Evolutionary conservation across 1,140 invertebrate genomes (phyloP).

Genomic region (Nymphalis io): DNA sequence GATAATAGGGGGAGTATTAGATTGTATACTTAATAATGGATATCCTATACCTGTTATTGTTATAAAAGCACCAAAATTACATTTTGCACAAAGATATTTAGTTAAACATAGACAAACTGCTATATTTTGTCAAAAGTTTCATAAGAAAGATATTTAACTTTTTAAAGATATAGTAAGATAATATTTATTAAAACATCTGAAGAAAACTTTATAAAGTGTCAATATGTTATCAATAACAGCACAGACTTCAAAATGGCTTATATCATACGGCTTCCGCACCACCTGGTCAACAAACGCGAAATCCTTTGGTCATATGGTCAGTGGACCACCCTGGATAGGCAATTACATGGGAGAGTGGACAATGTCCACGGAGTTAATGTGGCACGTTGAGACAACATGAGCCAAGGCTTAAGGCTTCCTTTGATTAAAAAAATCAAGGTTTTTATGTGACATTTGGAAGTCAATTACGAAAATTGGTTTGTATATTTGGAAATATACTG

Average conservation of each 20-base stretch:
- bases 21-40: neutral
- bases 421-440: neutral
- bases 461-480: too few species aligned
- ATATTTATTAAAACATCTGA: neutral
- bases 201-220: neutral
- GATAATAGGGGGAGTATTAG: constrained; percentile 15
- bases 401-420: constrained; percentile 17
- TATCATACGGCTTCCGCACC: constrained; percentile 38
- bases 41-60: neutral
- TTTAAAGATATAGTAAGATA: too few species aligned
- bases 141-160: too few species aligned
- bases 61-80: neutral
- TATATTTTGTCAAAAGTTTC: too few species aligned
- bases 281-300: constrained; percentile 19
- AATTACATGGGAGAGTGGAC: constrained; percentile 60
- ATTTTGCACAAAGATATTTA: too few species aligned
- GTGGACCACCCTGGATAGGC: constrained; percentile 55
- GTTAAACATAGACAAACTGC: too few species aligned
- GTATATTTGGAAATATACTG: too few species aligned
- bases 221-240: neutral
- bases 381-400: constrained; percentile 4
- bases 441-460: neutral
- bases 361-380: constrained; percentile 36
- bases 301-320: constrained; percentile 54
- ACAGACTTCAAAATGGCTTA: neutral